These are phyloP conservation scores for Apolygus lucorum DNA, from an alignment of 1,140 invertebrate species.

Conservation along the genomic window DNA sequence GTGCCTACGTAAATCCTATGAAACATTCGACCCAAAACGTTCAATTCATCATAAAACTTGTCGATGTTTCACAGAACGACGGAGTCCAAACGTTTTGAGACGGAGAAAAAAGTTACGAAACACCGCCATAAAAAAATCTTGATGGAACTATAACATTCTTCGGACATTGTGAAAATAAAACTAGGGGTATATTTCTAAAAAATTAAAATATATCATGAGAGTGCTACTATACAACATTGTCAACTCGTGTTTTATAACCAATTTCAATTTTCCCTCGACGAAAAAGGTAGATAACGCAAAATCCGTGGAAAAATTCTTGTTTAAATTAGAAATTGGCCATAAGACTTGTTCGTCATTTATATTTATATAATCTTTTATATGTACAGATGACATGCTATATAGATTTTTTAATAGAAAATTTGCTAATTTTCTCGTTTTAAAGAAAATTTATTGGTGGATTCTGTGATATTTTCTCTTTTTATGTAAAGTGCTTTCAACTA, in stretches of 20 bases:
- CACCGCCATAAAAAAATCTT: no score
- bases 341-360: neutral
- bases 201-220: neutral
- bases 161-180: neutral
- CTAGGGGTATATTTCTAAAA: neutral
- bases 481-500: neutral
- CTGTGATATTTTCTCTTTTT: neutral
- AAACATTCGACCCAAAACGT: no score
- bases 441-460: neutral
- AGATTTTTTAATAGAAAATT: neutral
- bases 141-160: neutral
- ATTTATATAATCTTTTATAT: constrained; percentile 3
- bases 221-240: constrained; percentile 13
- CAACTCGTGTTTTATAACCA: neutral
- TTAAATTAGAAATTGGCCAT: no score
- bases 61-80: neutral
- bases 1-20: no score
- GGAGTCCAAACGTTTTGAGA: no score
- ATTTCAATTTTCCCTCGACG: neutral
- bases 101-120: no score
- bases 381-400: neutral
- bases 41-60: neutral
- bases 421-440: neutral
- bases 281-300: neutral
- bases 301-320: neutral